Conservation (phyloP, 2,888 invertebrate genomes). For the Sarcophaga rosellei region DNA sequence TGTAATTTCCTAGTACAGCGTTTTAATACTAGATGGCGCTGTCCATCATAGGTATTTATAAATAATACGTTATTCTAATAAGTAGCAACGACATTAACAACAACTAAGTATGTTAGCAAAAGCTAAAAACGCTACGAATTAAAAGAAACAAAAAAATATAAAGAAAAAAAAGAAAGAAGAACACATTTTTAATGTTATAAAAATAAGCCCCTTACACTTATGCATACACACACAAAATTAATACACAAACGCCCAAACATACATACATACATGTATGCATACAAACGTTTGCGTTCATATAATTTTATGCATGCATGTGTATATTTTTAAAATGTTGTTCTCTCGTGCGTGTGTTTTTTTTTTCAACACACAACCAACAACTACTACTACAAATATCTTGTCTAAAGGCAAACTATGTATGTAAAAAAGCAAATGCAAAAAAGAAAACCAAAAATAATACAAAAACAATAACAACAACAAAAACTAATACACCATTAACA, state of each 20-base stretch:
- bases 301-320: background rate
- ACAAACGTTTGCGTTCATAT: constrained; percentile 8
- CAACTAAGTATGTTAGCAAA: constrained; percentile 1
- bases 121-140: background rate
- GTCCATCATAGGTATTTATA: constrained; percentile 1
- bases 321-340: background rate
- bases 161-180: constrained; percentile 14
- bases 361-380: constrained; percentile 7
- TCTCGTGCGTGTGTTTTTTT: background rate
- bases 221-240: constrained; percentile 12
- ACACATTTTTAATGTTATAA: constrained; percentile 27
- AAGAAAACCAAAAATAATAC: constrained; percentile 29
- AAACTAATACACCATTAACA: constrained; percentile 13
- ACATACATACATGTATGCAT: constrained; percentile 25
- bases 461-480: constrained; percentile 29
- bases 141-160: constrained; percentile 8
- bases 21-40: constrained; percentile 47
- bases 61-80: background rate
- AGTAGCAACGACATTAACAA: constrained; percentile 6
- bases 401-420: constrained; percentile 36
- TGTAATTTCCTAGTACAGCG: constrained; percentile 21
- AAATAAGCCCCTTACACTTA: constrained; percentile 47
- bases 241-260: background rate
- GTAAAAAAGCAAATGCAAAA: constrained; percentile 54
- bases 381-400: background rate